Base-by-base conservation (phyloP, 2,888 invertebrate genomes). In the Clivina fossor region DNA sequence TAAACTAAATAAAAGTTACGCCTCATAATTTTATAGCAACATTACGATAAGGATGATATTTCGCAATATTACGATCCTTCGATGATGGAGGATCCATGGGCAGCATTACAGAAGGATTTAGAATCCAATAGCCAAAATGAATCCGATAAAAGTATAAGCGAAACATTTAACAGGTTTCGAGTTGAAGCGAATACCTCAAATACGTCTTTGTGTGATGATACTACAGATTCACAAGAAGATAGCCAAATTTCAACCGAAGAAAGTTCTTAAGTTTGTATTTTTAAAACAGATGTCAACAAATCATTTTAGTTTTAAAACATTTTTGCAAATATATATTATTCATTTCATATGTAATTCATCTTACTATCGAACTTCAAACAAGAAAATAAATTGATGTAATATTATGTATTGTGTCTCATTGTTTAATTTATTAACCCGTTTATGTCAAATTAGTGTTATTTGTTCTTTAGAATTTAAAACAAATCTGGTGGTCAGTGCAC, bases 61-160 rank as follows among this genome's bases (percentile, higher is more conserved):
- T 43, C 19, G 1, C 37, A 35, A 13, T 64, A 62, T 62, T 32
- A 64, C 24, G 64, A 66, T 59, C 63, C 64, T 2, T 68, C 68
- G 8, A 67, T 67, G 59, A 58, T 63, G 47, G 66, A 67, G 61
- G 62, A 68, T 56, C 68, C 68, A 8, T 68, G 68, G 68, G 64
- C 58, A 8, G 48, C 56, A 30, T 61, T 68, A 44, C 65, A 66
- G 44, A 61, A 54, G 24, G 53, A 63, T 53, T 38, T 32, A 20
- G 40, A 38, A 11, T 37, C 49, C 40, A 26, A 28, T 37, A 30
- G 13, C 38, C 37, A 28, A n/a, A n/a, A 33, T 35, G 49, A 49
- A 37, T 37, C 32, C 9, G 49, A 51, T 13, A 30, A n/a, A 32
- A 51, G 33, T 49, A 11, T 19, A 20, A 49, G 37, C 19, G 49